Percentiles rank a stretch among this genome's conserved stretches.
Conservation (phyloP, 1,140 invertebrate genomes). For the Apis dorsata region DNA sequence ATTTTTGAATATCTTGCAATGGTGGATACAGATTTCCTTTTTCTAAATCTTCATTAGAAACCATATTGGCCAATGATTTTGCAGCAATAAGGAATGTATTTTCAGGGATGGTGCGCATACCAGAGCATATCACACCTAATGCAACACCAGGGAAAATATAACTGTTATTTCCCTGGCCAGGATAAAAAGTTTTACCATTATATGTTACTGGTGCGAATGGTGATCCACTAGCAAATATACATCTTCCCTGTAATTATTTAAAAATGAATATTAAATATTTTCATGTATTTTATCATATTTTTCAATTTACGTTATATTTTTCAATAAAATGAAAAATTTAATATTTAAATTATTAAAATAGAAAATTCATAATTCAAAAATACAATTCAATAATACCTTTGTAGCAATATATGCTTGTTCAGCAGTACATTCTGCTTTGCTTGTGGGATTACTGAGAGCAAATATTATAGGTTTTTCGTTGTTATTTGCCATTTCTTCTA, state of each 20-base stretch:
- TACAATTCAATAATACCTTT: constrained; percentile 80
- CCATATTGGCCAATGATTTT: constrained; percentile 90
- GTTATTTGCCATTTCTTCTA: constrained; percentile 89
- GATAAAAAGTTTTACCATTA: constrained; percentile 88
- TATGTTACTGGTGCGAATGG: constrained; percentile 92
- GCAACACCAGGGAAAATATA: constrained; percentile 98
- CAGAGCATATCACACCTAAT: constrained; percentile 90
- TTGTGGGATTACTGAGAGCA: constrained; percentile 97
- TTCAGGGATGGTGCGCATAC: constrained; percentile 92
- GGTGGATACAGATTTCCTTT: constrained; percentile 97
- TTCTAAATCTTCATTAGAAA: constrained; percentile 89
- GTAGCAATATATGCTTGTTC: constrained; percentile 94
- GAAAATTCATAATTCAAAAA: neutral
- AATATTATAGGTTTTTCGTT: constrained; percentile 94
- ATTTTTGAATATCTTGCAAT: constrained; percentile 91
- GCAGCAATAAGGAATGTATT: constrained; percentile 94
- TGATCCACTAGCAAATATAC: constrained; percentile 95
- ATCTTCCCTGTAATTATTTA: constrained; percentile 83
- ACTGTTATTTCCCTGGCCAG: constrained; percentile 98
- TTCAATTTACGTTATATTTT: neutral
- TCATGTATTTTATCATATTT: neutral
- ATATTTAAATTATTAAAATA: neutral
- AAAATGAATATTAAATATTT: neutral
- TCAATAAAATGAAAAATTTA: too few species aligned
- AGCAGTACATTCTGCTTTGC: constrained; percentile 98